Evolutionary conservation across 2,888 invertebrate genomes (phyloP).

Genomic region (Microctonus brassicae): DNA sequence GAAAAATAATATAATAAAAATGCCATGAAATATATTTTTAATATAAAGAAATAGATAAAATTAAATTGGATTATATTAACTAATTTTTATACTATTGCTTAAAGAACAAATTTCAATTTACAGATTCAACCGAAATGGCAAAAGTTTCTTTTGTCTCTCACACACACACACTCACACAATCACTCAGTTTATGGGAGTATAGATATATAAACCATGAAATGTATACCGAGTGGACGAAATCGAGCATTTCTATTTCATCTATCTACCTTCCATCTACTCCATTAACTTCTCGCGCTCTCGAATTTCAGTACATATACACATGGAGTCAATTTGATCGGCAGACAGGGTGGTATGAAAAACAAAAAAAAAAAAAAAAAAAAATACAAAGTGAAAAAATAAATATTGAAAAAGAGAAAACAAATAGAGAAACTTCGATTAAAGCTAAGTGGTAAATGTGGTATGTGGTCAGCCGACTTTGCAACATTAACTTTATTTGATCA

Average conservation of each 20-base stretch:
- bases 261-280: constrained; percentile 21
- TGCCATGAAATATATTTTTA: no score
- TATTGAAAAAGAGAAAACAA: neutral
- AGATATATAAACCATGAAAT: neutral
- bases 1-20: no score
- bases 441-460: constrained; percentile 22
- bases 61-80: no score
- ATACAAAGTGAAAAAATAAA: neutral
- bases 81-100: no score
- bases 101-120: constrained; percentile 12
- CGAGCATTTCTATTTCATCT: constrained; percentile 21
- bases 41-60: no score
- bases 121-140: constrained; percentile 7
- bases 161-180: neutral
- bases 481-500: constrained; percentile 18
- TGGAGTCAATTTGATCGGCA: neutral
- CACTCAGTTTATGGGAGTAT: neutral
- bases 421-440: neutral
- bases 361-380: no score
- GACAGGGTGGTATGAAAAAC: neutral
- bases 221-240: neutral
- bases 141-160: neutral
- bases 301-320: neutral
- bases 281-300: constrained; percentile 3
- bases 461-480: constrained; percentile 24